phyloP scores from a whole-genome alignment of 2,888 invertebrate genomes.

The Apodemia mormo region DNA sequence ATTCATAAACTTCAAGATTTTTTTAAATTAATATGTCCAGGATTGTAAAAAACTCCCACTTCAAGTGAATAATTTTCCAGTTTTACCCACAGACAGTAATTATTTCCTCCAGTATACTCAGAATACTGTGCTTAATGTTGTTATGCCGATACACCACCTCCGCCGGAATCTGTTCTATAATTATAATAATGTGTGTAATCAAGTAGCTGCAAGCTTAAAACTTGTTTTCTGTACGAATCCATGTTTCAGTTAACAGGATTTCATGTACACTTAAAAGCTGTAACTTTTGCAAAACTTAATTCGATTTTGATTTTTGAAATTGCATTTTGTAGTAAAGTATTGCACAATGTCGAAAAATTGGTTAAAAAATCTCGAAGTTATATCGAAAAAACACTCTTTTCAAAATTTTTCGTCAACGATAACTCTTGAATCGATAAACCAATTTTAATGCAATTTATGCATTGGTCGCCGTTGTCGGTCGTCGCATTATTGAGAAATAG shows the following conservation, averaged over 20 bases:
- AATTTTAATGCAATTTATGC: too few species aligned
- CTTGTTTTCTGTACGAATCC: slow-evolving; percentile 21
- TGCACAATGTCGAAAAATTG: too few species aligned
- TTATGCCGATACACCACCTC: slow-evolving; percentile 29
- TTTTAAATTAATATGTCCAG: slow-evolving; percentile 12
- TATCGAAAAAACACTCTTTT: too few species aligned
- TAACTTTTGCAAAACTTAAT: too few species aligned
- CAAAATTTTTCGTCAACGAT: too few species aligned
- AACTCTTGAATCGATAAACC: too few species aligned
- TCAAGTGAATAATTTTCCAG: slow-evolving; percentile 24
- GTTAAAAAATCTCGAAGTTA: too few species aligned
- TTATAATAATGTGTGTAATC: slow-evolving; percentile 23
- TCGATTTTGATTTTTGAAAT: too few species aligned
- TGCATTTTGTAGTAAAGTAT: too few species aligned
- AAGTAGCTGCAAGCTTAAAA: slow-evolving; percentile 4
- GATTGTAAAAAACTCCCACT: slow-evolving; percentile 22
- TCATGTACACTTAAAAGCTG: neutral
- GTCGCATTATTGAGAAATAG: too few species aligned
- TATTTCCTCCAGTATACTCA: slow-evolving; percentile 14
- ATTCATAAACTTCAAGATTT: slow-evolving; percentile 14
- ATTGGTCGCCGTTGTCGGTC: too few species aligned
- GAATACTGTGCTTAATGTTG: slow-evolving; percentile 22
- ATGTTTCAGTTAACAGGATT: slow-evolving; percentile 21
- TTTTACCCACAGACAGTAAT: slow-evolving; percentile 25
- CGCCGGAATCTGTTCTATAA: slow-evolving; percentile 22